Evolutionary conservation across 2,888 invertebrate genomes (phyloP).

Genomic region (Steinernema hermaphroditum): DNA sequence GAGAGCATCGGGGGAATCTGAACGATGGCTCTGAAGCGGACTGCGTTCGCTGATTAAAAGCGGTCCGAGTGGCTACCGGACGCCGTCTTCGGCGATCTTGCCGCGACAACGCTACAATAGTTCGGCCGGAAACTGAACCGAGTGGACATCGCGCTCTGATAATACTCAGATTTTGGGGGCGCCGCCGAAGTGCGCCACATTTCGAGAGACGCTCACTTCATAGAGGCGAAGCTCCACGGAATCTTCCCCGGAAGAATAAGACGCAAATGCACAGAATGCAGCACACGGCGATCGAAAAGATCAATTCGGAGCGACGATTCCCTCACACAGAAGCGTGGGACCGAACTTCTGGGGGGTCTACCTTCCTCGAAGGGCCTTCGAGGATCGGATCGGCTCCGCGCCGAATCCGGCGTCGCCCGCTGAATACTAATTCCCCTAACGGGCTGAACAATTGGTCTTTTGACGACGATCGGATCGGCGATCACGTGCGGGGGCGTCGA

Average conservation of each 20-base stretch:
- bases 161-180: not conserved
- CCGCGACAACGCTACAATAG: not conserved
- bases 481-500: too few relatives aligned
- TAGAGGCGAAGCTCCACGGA: too few relatives aligned
- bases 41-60: too few relatives aligned
- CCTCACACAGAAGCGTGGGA: not conserved
- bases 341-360: too few relatives aligned
- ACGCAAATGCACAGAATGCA: too few relatives aligned
- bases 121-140: not conserved
- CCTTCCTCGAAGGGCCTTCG: too few relatives aligned
- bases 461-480: not conserved
- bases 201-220: too few relatives aligned
- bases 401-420: not conserved
- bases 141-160: conserved; percentile 17
- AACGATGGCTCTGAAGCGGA: too few relatives aligned
- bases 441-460: conserved; percentile 10
- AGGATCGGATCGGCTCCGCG: too few relatives aligned
- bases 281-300: not conserved
- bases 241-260: too few relatives aligned
- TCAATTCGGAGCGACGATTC: not conserved
- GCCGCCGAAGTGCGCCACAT: too few relatives aligned
- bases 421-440: not conserved
- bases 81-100: not conserved
- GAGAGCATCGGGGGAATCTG: not conserved
- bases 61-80: not conserved